A percentile compares a stretch with the other conserved stretches of the same genome.
These are phyloP conservation scores for Sceloporus undulatus DNA, from an alignment of 2,113 vertebrate genomes.

Conservation along the genomic window DNA sequence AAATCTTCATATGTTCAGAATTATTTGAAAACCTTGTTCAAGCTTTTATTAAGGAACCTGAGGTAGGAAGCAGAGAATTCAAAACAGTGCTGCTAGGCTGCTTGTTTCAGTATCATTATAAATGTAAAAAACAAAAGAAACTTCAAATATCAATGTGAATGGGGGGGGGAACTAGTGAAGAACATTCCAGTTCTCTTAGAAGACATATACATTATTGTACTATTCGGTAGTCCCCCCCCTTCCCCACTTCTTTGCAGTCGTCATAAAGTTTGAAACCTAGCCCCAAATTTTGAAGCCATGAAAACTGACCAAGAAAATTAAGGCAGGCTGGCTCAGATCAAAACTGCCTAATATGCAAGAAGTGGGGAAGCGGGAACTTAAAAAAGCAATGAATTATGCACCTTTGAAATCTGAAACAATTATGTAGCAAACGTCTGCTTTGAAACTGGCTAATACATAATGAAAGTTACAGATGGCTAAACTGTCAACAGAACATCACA, in stretches of 20 bases:
- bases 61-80: not conserved
- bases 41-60: not conserved
- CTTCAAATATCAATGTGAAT: not conserved
- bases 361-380: not conserved
- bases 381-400: not conserved
- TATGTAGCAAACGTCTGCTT: not conserved
- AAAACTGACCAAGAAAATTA: not conserved
- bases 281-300: not conserved
- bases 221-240: too few species aligned
- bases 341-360: not conserved
- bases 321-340: not conserved
- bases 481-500: not conserved
- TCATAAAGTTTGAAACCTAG: not conserved
- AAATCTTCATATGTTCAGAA: conserved; percentile 2
- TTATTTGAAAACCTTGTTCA: not conserved
- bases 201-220: too few species aligned
- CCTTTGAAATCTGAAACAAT: not conserved
- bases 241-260: too few species aligned
- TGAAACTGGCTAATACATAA: not conserved
- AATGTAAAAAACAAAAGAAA: not conserved
- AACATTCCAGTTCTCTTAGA: not conserved
- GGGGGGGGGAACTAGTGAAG: not conserved
- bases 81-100: not conserved
- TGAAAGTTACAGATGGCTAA: not conserved
- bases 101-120: not conserved